Evolutionary conservation across 2,797 vertebrate species (phyloP).

Genomic region (Champsocephalus esox): DNA sequence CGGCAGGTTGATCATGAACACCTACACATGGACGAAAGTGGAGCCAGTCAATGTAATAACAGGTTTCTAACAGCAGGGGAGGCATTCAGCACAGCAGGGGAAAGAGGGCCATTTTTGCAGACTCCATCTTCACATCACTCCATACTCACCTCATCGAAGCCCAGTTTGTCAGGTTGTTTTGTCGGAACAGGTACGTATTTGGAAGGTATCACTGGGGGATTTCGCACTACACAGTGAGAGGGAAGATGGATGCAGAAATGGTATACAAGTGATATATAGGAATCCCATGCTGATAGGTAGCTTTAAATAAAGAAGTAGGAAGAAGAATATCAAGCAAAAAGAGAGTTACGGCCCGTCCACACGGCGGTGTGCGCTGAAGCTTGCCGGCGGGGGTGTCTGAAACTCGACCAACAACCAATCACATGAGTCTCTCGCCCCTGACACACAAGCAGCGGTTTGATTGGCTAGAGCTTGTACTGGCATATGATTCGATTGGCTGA

Average conservation of each 20-base stretch:
- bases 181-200: slow-evolving; percentile 85
- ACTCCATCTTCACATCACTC: slow-evolving; percentile 70
- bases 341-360: not conserved
- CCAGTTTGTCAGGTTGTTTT: slow-evolving; percentile 94
- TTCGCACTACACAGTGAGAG: slow-evolving; percentile 87
- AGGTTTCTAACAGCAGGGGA: slow-evolving; percentile 40
- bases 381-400: no score
- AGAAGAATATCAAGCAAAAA: slow-evolving; percentile 26
- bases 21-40: slow-evolving; percentile 70
- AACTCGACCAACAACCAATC: no score
- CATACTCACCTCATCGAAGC: slow-evolving; percentile 94
- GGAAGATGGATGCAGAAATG: slow-evolving; percentile 77
- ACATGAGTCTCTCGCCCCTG: no score
- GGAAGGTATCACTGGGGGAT: slow-evolving; percentile 90
- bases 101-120: slow-evolving; percentile 68
- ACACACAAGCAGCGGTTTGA: no score
- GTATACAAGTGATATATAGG: slow-evolving; percentile 44
- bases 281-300: slow-evolving; percentile 44
- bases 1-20: slow-evolving; percentile 94
- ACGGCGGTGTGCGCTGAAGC: no score
- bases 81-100: slow-evolving; percentile 43
- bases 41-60: slow-evolving; percentile 6
- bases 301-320: slow-evolving; percentile 33
- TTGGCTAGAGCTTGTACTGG: no score
- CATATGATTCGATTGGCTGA: no score